Percentiles rank a stretch among this genome's conserved stretches.
Evolutionary conservation across 2,113 vertebrate genomes (phyloP).

Genomic region (Caloenas nicobarica): DNA sequence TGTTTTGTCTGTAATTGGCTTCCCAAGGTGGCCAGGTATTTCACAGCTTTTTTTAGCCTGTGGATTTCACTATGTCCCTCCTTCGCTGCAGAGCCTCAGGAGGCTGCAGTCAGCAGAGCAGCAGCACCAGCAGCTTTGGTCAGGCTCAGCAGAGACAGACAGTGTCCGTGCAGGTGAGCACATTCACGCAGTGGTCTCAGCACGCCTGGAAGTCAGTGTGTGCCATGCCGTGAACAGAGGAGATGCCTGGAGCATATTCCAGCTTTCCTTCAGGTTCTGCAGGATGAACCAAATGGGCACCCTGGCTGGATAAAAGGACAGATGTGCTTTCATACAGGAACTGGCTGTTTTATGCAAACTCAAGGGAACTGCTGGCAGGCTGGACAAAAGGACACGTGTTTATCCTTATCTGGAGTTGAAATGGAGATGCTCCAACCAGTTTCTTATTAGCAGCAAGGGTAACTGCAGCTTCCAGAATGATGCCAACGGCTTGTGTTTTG

Average conservation of each 20-base stretch:
- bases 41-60: neutral
- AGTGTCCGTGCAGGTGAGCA: neutral
- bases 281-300: neutral
- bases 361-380: neutral
- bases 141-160: neutral
- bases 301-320: neutral
- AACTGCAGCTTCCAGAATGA: neutral
- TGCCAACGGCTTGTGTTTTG: neutral
- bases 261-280: neutral
- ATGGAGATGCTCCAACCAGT: neutral
- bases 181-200: neutral
- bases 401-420: neutral
- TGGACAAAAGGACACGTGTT: neutral
- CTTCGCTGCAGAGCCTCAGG: neutral
- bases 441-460: neutral
- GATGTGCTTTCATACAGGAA: no score
- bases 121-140: neutral
- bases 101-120: neutral
- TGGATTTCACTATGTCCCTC: rapidly evolving
- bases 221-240: neutral
- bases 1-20: neutral
- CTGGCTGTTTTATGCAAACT: neutral
- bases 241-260: neutral
- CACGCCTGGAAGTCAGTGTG: rapidly evolving
- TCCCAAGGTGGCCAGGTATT: neutral